Conservation (phyloP, 2,113 vertebrate genomes). For the Orcinus orca region DNA sequence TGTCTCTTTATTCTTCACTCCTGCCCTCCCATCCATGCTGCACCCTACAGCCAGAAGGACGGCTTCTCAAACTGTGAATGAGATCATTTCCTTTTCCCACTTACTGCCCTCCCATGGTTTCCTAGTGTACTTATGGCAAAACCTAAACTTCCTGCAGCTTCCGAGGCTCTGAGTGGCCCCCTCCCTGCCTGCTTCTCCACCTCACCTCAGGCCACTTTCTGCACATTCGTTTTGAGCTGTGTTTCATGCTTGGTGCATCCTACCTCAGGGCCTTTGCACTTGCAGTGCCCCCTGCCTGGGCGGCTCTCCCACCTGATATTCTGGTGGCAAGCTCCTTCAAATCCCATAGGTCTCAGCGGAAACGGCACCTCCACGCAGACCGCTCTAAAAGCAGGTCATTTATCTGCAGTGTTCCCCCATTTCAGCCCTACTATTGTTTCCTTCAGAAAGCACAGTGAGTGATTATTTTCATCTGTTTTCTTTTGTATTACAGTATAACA, state of each 20-base stretch:
- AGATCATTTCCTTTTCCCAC: background rate
- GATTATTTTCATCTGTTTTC: background rate
- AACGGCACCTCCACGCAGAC: too few species aligned
- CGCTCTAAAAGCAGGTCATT: background rate
- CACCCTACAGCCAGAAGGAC: background rate
- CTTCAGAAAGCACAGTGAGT: background rate
- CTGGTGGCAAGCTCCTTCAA: background rate
- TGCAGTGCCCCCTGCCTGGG: rapidly evolving
- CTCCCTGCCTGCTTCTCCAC: too few species aligned
- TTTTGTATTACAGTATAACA: background rate
- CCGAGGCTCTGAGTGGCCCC: too few species aligned
- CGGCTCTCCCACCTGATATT: rapidly evolving
- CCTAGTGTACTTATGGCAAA: background rate
- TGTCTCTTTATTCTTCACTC: background rate
- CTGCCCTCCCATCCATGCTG: rapidly evolving
- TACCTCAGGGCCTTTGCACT: background rate
- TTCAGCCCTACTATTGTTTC: background rate
- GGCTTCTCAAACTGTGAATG: background rate
- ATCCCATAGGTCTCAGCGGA: background rate
- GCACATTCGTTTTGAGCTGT: rapidly evolving
- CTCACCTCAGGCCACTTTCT: background rate
- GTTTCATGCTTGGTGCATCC: background rate
- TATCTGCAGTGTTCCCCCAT: rapidly evolving
- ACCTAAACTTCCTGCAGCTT: background rate
- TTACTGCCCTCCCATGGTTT: background rate